phyloP scores from a whole-genome alignment of 2,888 invertebrate species.

The Mythimna ferrago region DNA sequence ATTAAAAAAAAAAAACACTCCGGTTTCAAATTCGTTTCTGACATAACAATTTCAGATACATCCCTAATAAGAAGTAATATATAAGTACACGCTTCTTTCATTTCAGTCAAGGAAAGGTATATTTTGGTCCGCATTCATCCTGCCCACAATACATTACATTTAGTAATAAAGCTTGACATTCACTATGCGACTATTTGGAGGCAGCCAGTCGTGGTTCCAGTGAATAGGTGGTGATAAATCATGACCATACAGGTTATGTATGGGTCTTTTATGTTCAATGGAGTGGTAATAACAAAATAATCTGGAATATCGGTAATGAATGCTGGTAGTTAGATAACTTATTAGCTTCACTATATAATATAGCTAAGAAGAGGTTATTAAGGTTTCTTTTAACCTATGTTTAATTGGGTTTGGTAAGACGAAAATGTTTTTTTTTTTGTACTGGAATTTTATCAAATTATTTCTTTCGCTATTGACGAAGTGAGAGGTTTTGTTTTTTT shows the following conservation, averaged over 20 bases:
- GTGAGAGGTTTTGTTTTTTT: too few species aligned
- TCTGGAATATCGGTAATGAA: constrained; percentile 9
- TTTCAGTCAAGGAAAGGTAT: constrained; percentile 17
- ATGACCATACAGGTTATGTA: constrained; percentile 6
- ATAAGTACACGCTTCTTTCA: constrained; percentile 1
- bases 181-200: constrained; percentile 28
- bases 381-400: not conserved
- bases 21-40: too few species aligned
- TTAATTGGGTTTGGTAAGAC: not conserved
- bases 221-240: constrained; percentile 38
- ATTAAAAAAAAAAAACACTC: too few species aligned
- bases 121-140: constrained; percentile 16
- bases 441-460: too few species aligned
- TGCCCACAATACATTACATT: constrained; percentile 7
- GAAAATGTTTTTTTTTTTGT: too few species aligned
- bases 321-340: not conserved
- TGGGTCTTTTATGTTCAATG: constrained; percentile 33
- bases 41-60: not conserved
- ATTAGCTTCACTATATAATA: too few species aligned
- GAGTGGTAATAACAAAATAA: constrained; percentile 18
- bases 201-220: constrained; percentile 29
- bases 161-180: constrained; percentile 30
- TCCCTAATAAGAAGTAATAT: not conserved
- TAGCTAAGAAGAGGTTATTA: too few species aligned
- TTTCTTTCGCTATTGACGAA: too few species aligned